Base-by-base conservation (phyloP, 1,140 invertebrate genomes). In the Stratiolaelaps scimitus region DNA sequence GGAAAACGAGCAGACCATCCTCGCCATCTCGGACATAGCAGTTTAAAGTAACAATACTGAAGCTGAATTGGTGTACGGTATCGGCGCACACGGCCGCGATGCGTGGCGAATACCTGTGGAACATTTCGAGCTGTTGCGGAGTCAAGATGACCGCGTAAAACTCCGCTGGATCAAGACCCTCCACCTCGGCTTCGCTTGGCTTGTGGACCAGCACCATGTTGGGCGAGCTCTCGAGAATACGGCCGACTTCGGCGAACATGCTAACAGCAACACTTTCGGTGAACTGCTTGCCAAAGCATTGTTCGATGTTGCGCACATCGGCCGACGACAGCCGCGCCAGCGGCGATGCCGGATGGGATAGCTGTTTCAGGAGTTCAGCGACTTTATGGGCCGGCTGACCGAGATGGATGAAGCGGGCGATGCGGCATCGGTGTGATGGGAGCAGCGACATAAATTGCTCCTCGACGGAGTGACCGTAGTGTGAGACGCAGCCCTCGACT, bases 381-480 rank as follows among this genome's bases (percentile, higher is more conserved):
- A 60, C 53, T 23, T 34, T n/a, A 34, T 60, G 53, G 1, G 53
- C 53, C 6, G 53, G 53, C 23, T 60, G 53, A 19, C 53, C 53
- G 15, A 60, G 34, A 23, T 60, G 26, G 17, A 60, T 60, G 53
- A 60, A 60, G 53, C 53, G 53, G 17, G 53, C 53, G 2, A 60
- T 60, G 26, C 53, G 53, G 34, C 53, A 60, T 5, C 53, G 53
- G 23, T 60, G 53, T 34, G 34, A 29, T 15, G 53, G 26, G 26
- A 60, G 34, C 20, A 60, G 23, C n/a, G 53, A 60, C 53, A 60
- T 60, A 15, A 60, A 34, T 34, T 60, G 53, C 53, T 60, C 53
- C 15, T 60, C 53, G 13, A 34, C 34, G 15, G 53, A 1, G 23
- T 60, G 53, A 10, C 53, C 53, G 23, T 60, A 60, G 10, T 60